Conservation (phyloP, 2,888 invertebrate genomes). For the Lasioglossum vierecki region DNA sequence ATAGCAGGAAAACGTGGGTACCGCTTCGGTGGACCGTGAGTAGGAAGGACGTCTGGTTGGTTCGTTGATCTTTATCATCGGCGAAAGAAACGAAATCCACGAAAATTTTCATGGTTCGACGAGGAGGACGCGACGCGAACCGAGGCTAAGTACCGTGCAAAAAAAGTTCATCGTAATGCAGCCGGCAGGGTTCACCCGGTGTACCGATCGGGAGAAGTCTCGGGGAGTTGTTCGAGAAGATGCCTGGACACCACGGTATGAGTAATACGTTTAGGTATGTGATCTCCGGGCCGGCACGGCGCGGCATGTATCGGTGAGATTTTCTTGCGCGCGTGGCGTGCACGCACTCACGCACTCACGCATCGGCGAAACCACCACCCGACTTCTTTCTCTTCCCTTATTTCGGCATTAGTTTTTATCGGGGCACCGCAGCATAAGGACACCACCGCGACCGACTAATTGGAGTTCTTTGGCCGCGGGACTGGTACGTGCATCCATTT, state of each 20-base stretch:
- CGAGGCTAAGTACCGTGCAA: not conserved
- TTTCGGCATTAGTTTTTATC: slow-evolving; percentile 68
- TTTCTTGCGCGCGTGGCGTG: slow-evolving; percentile 56
- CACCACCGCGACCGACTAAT: slow-evolving; percentile 62
- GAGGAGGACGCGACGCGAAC: not conserved
- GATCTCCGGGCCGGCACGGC: slow-evolving; percentile 32
- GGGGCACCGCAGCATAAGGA: slow-evolving; percentile 58
- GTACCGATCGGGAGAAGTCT: slow-evolving; percentile 34
- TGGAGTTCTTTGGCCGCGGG: slow-evolving; percentile 64
- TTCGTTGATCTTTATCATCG: not conserved
- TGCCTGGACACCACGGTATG: slow-evolving; percentile 43
- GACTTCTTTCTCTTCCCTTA: slow-evolving; percentile 65
- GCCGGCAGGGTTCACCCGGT: slow-evolving; percentile 40
- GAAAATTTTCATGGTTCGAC: no score
- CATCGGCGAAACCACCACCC: slow-evolving; percentile 31
- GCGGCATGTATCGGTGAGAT: slow-evolving; percentile 50
- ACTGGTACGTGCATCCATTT: slow-evolving; percentile 53
- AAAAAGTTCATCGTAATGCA: slow-evolving; percentile 48
- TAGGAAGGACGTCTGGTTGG: slow-evolving; percentile 20
- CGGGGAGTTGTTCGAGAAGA: slow-evolving; percentile 26
- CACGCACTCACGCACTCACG: slow-evolving; percentile 47
- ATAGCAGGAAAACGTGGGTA: slow-evolving; percentile 18
- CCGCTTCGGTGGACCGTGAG: slow-evolving; percentile 23
- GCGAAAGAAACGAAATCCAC: no score
- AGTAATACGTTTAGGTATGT: slow-evolving; percentile 64